Conservation (phyloP, 2,888 invertebrate species). For the Halocaridina rubra region DNA sequence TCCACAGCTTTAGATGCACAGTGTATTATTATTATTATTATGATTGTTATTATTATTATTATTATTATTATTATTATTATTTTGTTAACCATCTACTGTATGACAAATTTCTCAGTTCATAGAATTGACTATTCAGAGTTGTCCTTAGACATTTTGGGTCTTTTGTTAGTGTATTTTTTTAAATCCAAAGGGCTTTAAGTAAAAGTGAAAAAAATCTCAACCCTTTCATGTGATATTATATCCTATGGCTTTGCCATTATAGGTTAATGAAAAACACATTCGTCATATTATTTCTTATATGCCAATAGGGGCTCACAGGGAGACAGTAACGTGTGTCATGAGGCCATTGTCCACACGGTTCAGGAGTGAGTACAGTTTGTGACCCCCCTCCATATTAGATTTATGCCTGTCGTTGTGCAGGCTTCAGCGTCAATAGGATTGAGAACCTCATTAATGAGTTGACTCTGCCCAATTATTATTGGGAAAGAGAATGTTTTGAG, state of each 20-base stretch:
- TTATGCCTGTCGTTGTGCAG: conserved; percentile 16
- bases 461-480: too few species aligned
- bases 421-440: conserved; percentile 31
- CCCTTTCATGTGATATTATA: too few species aligned
- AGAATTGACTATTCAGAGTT: neutral
- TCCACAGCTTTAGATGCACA: conserved; percentile 58
- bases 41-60: too few species aligned
- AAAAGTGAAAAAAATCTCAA: too few species aligned
- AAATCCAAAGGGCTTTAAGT: neutral
- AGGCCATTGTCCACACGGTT: conserved; percentile 53
- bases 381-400: conserved; percentile 21
- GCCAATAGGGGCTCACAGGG: conserved; percentile 57
- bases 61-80: too few species aligned
- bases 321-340: conserved; percentile 57
- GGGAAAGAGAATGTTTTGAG: too few species aligned
- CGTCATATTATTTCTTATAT: conserved; percentile 25
- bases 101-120: neutral
- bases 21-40: too few species aligned
- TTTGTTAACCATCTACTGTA: neutral
- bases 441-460: conserved; percentile 32
- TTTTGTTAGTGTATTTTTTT: neutral
- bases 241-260: too few species aligned
- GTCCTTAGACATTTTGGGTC: too few species aligned
- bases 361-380: conserved; percentile 59
- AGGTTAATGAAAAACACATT: too few species aligned